These are phyloP conservation scores for Pseudopleuronectes americanus DNA, from an alignment of 2,797 vertebrate species.

Conservation along the genomic window DNA sequence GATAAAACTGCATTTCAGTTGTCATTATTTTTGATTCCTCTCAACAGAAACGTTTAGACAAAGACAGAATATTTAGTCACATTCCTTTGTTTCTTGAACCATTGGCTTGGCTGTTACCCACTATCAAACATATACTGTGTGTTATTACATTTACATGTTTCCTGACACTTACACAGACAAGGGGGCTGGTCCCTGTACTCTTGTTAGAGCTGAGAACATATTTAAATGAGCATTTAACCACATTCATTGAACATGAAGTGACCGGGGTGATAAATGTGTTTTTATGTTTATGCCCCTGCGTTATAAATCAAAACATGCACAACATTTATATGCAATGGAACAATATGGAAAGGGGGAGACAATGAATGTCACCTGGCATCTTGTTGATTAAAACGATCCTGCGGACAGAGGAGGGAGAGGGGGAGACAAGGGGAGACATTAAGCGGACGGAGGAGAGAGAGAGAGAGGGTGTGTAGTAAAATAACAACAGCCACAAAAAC, in stretches of 20 bases:
- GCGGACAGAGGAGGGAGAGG: conserved; percentile 38
- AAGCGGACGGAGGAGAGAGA: conserved; percentile 38
- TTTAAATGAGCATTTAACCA: conserved; percentile 82
- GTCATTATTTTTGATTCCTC: not conserved
- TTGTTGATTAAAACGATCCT: conserved; percentile 75
- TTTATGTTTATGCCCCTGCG: conserved; percentile 68
- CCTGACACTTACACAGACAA: conserved; percentile 5
- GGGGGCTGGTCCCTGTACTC: conserved; percentile 28
- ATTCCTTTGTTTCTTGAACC: not conserved
- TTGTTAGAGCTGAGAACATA: conserved; percentile 62
- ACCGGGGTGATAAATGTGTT: conserved; percentile 66
- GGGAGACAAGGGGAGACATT: conserved; percentile 41
- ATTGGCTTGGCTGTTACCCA: not conserved
- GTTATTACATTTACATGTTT: conserved; percentile 3
- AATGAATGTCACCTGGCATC: conserved; percentile 75
- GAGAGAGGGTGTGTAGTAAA: too few species aligned
- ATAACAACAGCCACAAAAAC: conserved; percentile 44
- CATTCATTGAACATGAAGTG: conserved; percentile 69
- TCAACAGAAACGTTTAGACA: not conserved
- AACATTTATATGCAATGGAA: conserved; percentile 58
- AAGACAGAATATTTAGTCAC: not conserved
- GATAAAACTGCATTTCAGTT: not conserved
- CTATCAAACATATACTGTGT: not conserved
- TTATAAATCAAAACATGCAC: conserved; percentile 72
- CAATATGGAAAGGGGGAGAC: conserved; percentile 62